These are phyloP conservation scores for Delphinapterus leucas DNA, from an alignment of 2,113 vertebrate genomes.

Conservation along the genomic window DNA sequence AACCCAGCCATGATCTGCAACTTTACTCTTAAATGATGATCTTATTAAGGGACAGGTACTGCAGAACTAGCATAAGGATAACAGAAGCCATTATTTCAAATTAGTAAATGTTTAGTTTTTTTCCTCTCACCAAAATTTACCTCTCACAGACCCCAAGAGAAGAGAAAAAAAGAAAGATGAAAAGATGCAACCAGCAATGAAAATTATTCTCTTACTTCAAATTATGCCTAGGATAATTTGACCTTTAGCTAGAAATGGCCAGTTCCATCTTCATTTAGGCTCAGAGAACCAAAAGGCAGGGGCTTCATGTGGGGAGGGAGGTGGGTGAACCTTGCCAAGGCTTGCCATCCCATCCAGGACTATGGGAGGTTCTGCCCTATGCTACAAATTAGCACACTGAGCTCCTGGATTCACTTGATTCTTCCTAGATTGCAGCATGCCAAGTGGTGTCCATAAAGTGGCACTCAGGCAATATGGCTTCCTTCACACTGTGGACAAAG, in stretches of 20 bases:
- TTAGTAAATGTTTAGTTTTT: background rate
- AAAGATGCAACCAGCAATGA: background rate
- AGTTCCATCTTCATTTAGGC: background rate
- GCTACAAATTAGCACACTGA: background rate
- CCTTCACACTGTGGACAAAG: background rate
- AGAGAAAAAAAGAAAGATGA: background rate
- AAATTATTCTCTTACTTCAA: background rate
- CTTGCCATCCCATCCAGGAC: background rate
- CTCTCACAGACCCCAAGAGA: background rate
- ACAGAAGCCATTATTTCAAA: background rate
- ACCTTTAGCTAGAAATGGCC: background rate
- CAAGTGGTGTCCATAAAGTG: background rate
- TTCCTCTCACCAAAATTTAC: background rate
- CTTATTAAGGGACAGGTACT: background rate
- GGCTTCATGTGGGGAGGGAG: background rate
- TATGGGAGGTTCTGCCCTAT: background rate
- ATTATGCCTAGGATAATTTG: background rate
- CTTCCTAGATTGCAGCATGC: background rate
- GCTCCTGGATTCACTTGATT: background rate
- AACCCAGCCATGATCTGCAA: background rate
- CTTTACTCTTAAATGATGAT: background rate
- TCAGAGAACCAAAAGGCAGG: background rate
- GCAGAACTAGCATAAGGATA: background rate
- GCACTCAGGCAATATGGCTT: background rate
- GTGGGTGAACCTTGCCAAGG: background rate